These are phyloP conservation scores for Solea solea DNA, from an alignment of 2,113 vertebrate species.

Conservation along the genomic window DNA sequence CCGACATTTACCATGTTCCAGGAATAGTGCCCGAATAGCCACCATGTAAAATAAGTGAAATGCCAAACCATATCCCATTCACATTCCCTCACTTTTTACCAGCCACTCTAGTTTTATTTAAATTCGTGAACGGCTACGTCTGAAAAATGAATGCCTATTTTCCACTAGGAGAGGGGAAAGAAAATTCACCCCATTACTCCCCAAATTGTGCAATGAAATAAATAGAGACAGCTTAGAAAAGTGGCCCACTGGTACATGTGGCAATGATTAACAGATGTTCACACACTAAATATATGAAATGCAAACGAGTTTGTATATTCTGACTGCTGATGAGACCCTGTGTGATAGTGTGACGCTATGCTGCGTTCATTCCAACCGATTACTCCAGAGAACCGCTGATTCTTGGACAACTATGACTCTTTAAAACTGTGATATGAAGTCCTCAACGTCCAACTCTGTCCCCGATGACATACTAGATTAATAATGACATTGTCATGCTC, in stretches of 20 bases:
- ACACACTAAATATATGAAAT: constrained; percentile 50
- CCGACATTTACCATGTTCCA: constrained; percentile 80
- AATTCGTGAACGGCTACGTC: constrained; percentile 64
- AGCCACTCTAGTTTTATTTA: constrained; percentile 70
- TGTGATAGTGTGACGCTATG: constrained; percentile 11
- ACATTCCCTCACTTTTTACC: constrained; percentile 70
- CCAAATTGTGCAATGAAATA: constrained; percentile 65
- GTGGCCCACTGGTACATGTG: constrained; percentile 56
- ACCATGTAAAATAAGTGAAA: constrained; percentile 76
- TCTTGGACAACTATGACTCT: constrained; percentile 27
- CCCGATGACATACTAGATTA: constrained; percentile 56
- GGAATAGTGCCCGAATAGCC: constrained; percentile 63
- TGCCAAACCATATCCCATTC: constrained; percentile 74
- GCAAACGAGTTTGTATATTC: constrained; percentile 32
- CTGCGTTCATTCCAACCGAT: constrained; percentile 16
- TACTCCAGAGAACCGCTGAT: constrained; percentile 28
- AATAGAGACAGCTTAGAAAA: constrained; percentile 51
- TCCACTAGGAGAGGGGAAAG: constrained; percentile 65
- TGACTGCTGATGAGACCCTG: constrained; percentile 12
- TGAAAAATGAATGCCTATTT: constrained; percentile 67
- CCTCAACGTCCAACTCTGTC: constrained; percentile 43
- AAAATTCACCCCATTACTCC: constrained; percentile 64
- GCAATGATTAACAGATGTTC: constrained; percentile 59
- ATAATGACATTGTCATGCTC: constrained; percentile 42
- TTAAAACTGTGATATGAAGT: constrained; percentile 48